Conservation (phyloP, 2,797 vertebrate genomes). For the Catharus ustulatus region DNA sequence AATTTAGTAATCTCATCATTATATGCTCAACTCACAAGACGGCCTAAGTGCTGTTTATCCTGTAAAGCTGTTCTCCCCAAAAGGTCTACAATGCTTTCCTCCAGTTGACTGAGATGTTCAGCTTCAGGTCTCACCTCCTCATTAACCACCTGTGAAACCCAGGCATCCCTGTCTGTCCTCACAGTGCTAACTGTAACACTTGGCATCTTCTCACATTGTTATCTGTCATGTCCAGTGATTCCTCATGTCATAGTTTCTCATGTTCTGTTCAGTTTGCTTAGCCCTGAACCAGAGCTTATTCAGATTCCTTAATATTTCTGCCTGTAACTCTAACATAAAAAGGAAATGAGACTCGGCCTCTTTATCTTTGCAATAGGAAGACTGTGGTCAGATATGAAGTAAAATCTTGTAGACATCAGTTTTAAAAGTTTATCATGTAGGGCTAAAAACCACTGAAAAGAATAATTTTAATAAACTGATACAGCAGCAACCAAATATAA, state of each 20-base stretch:
- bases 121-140: neutral
- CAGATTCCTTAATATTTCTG: neutral
- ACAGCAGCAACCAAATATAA: neutral
- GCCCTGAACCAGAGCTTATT: neutral
- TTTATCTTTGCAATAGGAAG: conserved; percentile 14
- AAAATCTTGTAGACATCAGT: neutral
- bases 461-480: neutral
- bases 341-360: conserved; percentile 1
- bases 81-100: neutral
- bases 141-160: neutral
- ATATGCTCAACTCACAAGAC: neutral
- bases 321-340: neutral
- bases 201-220: neutral
- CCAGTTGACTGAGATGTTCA: neutral
- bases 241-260: neutral
- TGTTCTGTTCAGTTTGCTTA: neutral
- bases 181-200: neutral
- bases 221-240: neutral
- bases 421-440: neutral
- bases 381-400: neutral
- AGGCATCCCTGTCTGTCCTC: neutral
- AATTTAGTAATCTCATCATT: neutral
- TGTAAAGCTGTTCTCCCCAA: neutral
- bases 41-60: neutral
- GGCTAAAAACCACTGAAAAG: neutral